Percentiles rank a stretch among this genome's conserved stretches.
Evolutionary conservation across 2,113 vertebrate species (phyloP).

Genomic region (Stictonetta naevosa): DNA sequence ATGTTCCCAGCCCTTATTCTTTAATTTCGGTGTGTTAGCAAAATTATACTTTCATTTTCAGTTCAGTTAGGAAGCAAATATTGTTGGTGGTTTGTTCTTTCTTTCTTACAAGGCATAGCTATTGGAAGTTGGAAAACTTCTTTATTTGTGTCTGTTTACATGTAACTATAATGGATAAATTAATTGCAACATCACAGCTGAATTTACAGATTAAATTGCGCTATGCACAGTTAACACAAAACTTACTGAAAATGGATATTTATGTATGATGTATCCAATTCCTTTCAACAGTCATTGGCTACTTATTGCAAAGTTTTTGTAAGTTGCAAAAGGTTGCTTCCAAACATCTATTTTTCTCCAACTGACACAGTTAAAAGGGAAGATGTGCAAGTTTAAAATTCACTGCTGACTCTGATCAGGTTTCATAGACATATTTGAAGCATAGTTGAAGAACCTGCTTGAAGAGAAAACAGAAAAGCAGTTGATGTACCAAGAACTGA

Average conservation of each 20-base stretch:
- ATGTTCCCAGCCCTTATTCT: neutral
- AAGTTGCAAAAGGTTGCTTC: neutral
- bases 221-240: neutral
- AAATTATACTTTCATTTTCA: neutral
- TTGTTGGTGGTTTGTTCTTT: neutral
- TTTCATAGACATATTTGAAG: slow-evolving; percentile 85
- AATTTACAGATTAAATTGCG: neutral
- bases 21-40: neutral
- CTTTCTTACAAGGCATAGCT: neutral
- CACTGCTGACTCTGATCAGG: slow-evolving; percentile 83
- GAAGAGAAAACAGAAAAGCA: slow-evolving; percentile 81
- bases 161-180: neutral
- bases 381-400: neutral
- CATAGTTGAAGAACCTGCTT: slow-evolving; percentile 70
- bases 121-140: neutral
- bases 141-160: neutral
- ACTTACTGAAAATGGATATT: neutral
- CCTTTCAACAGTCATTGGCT: neutral
- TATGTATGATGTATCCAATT: neutral
- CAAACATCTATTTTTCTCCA: neutral
- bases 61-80: neutral
- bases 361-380: neutral
- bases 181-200: neutral
- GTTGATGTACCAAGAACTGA: slow-evolving; percentile 83
- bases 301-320: neutral